These are phyloP conservation scores for Lasioglossum calceatum DNA, from an alignment of 2,888 invertebrate species.

Conservation along the genomic window DNA sequence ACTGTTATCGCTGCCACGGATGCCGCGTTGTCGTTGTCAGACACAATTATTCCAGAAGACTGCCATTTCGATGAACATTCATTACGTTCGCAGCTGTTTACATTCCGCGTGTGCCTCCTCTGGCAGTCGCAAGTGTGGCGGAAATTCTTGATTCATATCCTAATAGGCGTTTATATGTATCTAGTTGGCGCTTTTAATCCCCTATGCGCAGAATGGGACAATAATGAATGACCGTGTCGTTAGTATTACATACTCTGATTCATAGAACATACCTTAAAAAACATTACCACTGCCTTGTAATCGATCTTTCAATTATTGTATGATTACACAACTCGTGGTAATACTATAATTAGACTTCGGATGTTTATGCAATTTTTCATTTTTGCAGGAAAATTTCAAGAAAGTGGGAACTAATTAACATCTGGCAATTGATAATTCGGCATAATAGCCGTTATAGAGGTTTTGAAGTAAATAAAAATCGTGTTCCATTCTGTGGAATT, in stretches of 20 bases:
- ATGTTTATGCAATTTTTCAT: too few relatives aligned
- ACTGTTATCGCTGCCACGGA: background rate
- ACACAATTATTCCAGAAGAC: slow-evolving; percentile 6
- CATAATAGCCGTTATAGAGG: too few relatives aligned
- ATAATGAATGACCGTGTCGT: background rate
- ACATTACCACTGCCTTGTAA: background rate
- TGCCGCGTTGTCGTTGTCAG: background rate
- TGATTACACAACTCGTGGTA: background rate
- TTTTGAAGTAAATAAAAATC: too few relatives aligned
- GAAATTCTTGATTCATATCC: slow-evolving; percentile 14
- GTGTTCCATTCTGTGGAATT: too few relatives aligned
- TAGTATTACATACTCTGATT: background rate
- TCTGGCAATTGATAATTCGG: too few relatives aligned
- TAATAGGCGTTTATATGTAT: slow-evolving; percentile 7
- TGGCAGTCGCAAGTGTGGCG: slow-evolving; percentile 9
- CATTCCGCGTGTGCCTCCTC: background rate
- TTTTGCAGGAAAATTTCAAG: too few relatives aligned
- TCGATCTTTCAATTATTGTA: background rate
- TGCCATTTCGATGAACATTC: background rate
- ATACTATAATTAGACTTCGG: too few relatives aligned
- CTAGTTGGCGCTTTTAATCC: slow-evolving; percentile 5
- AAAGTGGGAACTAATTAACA: too few relatives aligned
- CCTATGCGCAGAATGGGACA: background rate
- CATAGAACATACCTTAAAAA: background rate
- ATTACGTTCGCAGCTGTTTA: slow-evolving; percentile 4